A percentile compares a stretch with the other conserved stretches of the same genome.
Conservation (phyloP, 2,888 invertebrate genomes). For the Mamestra brassicae region DNA sequence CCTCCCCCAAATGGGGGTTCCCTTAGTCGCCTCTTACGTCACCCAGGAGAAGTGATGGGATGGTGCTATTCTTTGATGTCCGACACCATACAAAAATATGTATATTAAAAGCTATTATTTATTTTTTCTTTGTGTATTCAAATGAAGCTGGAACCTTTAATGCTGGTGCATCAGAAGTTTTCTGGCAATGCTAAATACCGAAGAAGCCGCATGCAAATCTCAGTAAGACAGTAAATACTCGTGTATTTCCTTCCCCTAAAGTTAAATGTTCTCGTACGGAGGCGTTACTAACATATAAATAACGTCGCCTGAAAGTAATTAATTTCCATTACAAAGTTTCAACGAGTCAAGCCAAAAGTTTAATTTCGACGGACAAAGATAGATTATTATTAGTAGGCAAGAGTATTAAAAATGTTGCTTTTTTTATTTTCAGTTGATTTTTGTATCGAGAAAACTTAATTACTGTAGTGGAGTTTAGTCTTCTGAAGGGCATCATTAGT, state of each 20-base stretch:
- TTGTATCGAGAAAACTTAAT: conserved; percentile 17
- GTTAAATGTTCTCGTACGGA: conserved; percentile 17
- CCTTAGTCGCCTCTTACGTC: no score
- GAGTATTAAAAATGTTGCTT: conserved; percentile 33
- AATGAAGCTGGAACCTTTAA: neutral
- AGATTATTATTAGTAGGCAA: conserved; percentile 44
- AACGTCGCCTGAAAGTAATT: conserved; percentile 56
- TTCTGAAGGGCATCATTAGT: neutral
- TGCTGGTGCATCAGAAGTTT: neutral
- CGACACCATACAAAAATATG: no score
- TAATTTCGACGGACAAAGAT: conserved; percentile 53
- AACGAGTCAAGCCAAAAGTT: conserved; percentile 64
- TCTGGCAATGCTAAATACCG: neutral
- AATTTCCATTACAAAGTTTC: conserved; percentile 68
- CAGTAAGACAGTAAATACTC: neutral
- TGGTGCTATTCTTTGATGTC: no score
- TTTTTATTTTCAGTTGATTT: conserved; percentile 12
- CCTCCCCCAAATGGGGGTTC: no score
- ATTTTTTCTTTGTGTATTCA: no score
- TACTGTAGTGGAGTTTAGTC: neutral
- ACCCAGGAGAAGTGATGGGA: no score
- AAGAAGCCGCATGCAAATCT: neutral
- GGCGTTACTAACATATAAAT: conserved; percentile 38
- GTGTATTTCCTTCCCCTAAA: neutral
- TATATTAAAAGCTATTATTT: no score